These are phyloP conservation scores for Drosophila serrata DNA, from an alignment of 1,140 invertebrate genomes.

Conservation along the genomic window DNA sequence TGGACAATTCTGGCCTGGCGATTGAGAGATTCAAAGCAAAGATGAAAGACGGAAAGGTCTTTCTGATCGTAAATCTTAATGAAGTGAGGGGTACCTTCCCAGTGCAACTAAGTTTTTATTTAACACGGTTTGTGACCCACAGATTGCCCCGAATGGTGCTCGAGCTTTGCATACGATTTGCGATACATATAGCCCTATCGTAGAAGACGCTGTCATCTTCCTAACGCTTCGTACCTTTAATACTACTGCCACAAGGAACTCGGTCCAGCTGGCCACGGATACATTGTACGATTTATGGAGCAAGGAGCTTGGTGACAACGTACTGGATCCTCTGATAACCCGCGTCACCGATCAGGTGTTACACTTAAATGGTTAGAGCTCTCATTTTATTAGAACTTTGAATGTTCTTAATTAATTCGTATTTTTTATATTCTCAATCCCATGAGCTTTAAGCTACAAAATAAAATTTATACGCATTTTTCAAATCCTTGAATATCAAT, in stretches of 20 bases:
- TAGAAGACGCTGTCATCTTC: conserved; percentile 70
- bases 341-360: conserved; percentile 74
- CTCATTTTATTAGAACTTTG: background rate
- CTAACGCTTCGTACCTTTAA: conserved; percentile 54
- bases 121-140: background rate
- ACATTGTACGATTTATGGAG: conserved; percentile 66
- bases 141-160: conserved; percentile 70
- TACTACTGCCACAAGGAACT: background rate
- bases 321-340: conserved; percentile 70
- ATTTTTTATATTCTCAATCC: background rate
- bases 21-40: conserved; percentile 70
- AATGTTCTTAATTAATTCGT: background rate
- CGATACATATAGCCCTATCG: conserved; percentile 67
- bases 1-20: conserved; percentile 65
- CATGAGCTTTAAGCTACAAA: background rate
- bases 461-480: background rate
- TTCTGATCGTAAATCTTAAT: conserved; percentile 74
- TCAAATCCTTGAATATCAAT: background rate
- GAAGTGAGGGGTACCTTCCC: conserved; percentile 58
- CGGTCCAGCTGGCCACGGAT: conserved; percentile 41
- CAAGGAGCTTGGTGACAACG: conserved; percentile 44
- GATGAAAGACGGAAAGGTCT: conserved; percentile 69
- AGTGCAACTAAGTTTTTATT: background rate
- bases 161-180: conserved; percentile 77
- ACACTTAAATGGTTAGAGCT: conserved; percentile 14